A percentile compares a stretch with the other conserved stretches of the same genome.
Evolutionary conservation across 2,888 invertebrate species (phyloP).

Genomic region (Tridacna crocea): DNA sequence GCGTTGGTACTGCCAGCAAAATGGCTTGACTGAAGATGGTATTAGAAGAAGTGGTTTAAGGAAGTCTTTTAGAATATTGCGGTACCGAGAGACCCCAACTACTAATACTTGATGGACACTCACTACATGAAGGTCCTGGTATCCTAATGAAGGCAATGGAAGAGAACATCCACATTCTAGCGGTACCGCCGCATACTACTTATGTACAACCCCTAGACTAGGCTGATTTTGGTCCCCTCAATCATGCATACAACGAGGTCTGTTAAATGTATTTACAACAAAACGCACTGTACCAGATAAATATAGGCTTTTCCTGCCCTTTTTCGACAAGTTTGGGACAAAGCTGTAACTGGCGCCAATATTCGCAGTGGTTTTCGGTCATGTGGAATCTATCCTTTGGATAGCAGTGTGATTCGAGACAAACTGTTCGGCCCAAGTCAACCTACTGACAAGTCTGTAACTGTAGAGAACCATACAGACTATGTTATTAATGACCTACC

Average conservation of each 20-base stretch:
- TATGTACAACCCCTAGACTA: not conserved
- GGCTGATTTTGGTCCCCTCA: not conserved
- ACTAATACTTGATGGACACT: not conserved
- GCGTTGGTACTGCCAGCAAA: not conserved
- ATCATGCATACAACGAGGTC: not conserved
- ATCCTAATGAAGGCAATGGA: conserved; percentile 1
- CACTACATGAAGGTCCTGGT: not conserved
- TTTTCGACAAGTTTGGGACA: not conserved
- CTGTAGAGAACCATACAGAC: too few relatives aligned
- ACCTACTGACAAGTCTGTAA: not conserved
- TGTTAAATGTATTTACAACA: not conserved
- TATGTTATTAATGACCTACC: too few relatives aligned
- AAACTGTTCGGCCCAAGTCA: not conserved
- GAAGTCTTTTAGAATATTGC: not conserved
- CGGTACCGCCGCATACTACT: not conserved
- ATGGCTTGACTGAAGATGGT: not conserved
- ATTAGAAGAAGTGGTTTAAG: not conserved
- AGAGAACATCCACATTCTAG: not conserved
- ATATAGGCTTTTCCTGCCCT: not conserved
- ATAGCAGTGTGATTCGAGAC: not conserved
- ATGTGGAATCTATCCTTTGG: not conserved
- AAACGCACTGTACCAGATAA: not conserved
- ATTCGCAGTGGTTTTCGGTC: not conserved
- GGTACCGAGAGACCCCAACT: not conserved
- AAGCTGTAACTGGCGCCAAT: not conserved